Evolutionary conservation across 2,888 invertebrate genomes (phyloP), one percentile per base, ranked within the genome.

Genomic region (Caenorhabditis sp.): DNA sequence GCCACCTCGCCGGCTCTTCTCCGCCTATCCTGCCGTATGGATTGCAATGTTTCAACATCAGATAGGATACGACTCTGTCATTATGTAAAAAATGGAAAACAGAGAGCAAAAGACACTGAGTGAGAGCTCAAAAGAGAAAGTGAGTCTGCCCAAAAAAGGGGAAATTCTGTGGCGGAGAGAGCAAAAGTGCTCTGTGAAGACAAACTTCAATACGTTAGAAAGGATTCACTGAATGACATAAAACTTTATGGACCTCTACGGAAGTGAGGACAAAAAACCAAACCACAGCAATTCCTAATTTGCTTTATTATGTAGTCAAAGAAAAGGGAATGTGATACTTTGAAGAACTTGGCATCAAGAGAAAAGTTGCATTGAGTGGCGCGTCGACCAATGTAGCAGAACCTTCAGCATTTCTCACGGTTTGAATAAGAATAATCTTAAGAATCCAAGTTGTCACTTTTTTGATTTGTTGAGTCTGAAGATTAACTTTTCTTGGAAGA

Each of bases 151-250:
- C n/a, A n/a, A 40, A 40, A 40, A 2, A 18, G 47, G 18, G 47
- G 18, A 20, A 47, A 18, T n/a, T 47, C 47, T 18, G n/a, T 32
- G 32, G 5, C 9, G 32, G 5, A 47, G 40, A 40, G 40, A 40
- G 5, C 47, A 47, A 18, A n/a, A 47, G 47, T 47, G 47, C 47
- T 18, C 3, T 2, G 47, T 5, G 47, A 47, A 47, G 47, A 47
- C 47, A 47, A 47, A 47, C 20, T 47, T 20, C 47, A 47, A 47
- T 47, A 47, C 47, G 47, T 47, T 47, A 20, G 47, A 47, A 47
- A 20, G n/a, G 47, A 47, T 47, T 47, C 47, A 47, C 47, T 2
- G 47, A 47, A 47, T 5, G 47, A 47, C 47, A 47, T 47, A 6
- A 47, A 47, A 47, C 18, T 47, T 47, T 47, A 47, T 47, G 47